Evolutionary conservation across 2,797 vertebrate species (phyloP).

Genomic region (Sebastes hopkinsi): DNA sequence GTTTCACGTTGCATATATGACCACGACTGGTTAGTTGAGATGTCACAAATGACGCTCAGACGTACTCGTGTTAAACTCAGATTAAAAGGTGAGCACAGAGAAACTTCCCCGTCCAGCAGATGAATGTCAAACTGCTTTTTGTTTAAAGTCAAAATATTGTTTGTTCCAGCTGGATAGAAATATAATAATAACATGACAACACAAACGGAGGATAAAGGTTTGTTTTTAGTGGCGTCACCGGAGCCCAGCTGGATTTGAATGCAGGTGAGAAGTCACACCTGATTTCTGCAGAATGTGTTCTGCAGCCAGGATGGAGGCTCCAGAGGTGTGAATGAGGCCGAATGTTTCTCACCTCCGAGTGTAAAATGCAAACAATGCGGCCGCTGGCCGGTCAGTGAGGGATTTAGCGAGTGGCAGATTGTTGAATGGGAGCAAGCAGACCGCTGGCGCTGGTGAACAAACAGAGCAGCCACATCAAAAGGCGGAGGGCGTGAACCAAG

Average conservation of each 20-base stretch:
- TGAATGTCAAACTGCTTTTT: neutral
- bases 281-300: slow-evolving; percentile 10
- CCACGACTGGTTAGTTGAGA: neutral
- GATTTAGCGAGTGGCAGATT: slow-evolving; percentile 81
- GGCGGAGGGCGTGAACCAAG: slow-evolving; percentile 77
- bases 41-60: neutral
- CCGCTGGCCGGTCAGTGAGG: slow-evolving; percentile 45
- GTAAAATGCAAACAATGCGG: slow-evolving; percentile 67
- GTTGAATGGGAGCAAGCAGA: slow-evolving; percentile 83
- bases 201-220: no score
- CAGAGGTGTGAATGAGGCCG: slow-evolving; percentile 43
- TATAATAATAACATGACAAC: neutral
- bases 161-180: neutral
- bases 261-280: slow-evolving; percentile 58
- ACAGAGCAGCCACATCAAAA: slow-evolving; percentile 89
- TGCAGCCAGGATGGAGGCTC: neutral
- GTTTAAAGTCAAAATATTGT: neutral
- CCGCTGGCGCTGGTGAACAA: slow-evolving; percentile 90
- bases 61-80: neutral
- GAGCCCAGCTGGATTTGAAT: neutral
- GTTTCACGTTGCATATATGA: neutral
- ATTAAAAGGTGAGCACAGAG: neutral
- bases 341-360: slow-evolving; percentile 66
- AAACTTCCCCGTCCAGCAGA: neutral
- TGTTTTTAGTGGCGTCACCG: neutral